Evolutionary conservation across 2,113 vertebrate genomes (phyloP), one percentile per base, ranked within the genome.

Genomic region (Myodes glareolus): DNA sequence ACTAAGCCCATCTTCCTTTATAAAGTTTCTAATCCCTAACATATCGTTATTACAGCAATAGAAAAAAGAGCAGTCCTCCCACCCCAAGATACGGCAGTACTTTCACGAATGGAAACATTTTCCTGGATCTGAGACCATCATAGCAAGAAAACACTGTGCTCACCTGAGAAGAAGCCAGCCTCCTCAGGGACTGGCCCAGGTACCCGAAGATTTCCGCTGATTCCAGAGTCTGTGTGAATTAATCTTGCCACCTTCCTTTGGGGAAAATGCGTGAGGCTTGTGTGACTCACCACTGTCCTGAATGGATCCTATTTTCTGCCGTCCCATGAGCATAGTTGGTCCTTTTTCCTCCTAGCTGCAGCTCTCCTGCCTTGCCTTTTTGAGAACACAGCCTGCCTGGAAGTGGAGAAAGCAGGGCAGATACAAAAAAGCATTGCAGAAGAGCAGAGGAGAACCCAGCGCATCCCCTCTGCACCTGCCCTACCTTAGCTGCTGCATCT

Each of bases 221-320:
- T 45, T 29, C 13, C 25, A 42, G 7, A 63, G 65, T 25, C 33
- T 80, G 1, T 7, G 25, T 12, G 21, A 85, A 50, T n/a, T 3
- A 19, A 23, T 42, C 82, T 77, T 47, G 14, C 70, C 45, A 88
- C 84, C 63, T 84, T 36, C 73, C n/a, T 5, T 76, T 13, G 5
- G 31, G 55, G 45, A 87, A 78, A 61, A 65, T 36, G 2, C 75
- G 73, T 93, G 87, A 86, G 13, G n/a, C 73, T 3, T 0, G 5
- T 36, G 16, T 70, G 72, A 94, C 65, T 86, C 81, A 89, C 72
- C 0, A 0, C 67, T 55, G 80, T 90, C 88, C 92, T 90, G 63
- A 96, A 80, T 19, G 58, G 70, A 45, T 72, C 55, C 85, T 90
- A 29, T 92, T 94, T 85, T 80, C 85, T 88, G 33, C 55, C 39